Percentiles rank a stretch among this genome's conserved stretches.
Conservation (phyloP, 2,113 vertebrate species). For the Rhizomys pruinosus region DNA sequence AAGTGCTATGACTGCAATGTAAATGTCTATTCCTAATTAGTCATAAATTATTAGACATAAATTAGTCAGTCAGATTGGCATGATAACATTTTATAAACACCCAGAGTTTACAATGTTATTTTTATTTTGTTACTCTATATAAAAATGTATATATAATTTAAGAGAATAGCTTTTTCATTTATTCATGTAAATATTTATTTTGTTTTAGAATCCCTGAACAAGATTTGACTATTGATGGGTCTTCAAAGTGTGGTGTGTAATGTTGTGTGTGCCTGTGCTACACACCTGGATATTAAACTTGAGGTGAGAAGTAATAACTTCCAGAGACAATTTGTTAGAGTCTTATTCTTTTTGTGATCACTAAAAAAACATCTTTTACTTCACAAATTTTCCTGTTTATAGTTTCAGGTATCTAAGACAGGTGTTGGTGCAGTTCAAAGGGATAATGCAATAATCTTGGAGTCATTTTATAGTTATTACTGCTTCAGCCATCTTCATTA, state of each 20-base stretch:
- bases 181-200: background rate
- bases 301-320: background rate
- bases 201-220: background rate
- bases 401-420: background rate
- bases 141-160: background rate
- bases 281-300: background rate
- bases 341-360: background rate
- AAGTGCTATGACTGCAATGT: background rate
- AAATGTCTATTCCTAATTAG: background rate
- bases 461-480: background rate
- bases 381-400: background rate
- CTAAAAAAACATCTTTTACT: background rate
- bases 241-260: background rate
- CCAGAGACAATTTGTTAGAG: background rate
- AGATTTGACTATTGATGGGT: constrained; percentile 21
- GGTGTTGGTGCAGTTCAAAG: background rate
- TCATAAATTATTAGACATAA: background rate
- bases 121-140: background rate
- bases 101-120: background rate
- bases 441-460: background rate
- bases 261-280: background rate
- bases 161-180: background rate
- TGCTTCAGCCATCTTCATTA: background rate
- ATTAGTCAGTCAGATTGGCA: background rate
- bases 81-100: background rate